phyloP scores from a whole-genome alignment of 2,113 vertebrate genomes.

The Athene cunicularia region DNA sequence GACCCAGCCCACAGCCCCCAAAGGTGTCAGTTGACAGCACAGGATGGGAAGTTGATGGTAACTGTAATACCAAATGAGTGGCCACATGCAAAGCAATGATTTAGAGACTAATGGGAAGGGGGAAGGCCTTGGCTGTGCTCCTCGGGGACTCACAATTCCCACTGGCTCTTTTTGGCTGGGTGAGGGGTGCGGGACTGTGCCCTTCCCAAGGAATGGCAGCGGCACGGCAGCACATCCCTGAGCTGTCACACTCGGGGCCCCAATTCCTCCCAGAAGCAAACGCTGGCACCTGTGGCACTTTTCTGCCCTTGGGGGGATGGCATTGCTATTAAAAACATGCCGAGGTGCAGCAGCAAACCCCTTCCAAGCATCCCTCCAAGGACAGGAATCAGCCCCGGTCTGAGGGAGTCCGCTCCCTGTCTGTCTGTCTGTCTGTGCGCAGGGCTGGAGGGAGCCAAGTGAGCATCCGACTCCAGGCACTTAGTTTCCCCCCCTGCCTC shows the following conservation, averaged over 20 bases:
- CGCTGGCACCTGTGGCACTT: not conserved
- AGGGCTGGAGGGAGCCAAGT: not conserved
- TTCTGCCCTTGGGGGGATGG: not conserved
- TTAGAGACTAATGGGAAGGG: not conserved
- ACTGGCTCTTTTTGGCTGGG: not conserved
- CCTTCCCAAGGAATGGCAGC: not conserved
- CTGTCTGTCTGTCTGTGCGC: not conserved
- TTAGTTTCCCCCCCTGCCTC: not conserved
- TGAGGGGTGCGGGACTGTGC: not conserved
- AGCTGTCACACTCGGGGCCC: not conserved
- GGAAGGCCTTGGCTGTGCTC: not conserved
- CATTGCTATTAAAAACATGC: not conserved
- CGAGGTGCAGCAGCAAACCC: not conserved
- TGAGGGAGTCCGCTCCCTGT: not conserved
- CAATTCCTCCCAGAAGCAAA: not conserved
- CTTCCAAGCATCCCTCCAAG: not conserved
- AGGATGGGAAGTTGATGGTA: not conserved
- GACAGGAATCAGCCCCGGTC: not conserved
- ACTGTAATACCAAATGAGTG: not conserved
- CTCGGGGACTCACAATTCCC: not conserved
- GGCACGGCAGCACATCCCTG: not conserved
- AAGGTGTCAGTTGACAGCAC: not conserved
- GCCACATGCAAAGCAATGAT: not conserved
- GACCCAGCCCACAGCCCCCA: slow-evolving; percentile 29
- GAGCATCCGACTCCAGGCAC: fast-evolving